Evolutionary conservation across 2,888 invertebrate species (phyloP), one percentile per base, ranked within the genome.

Genomic region (Bellardia pandia): DNA sequence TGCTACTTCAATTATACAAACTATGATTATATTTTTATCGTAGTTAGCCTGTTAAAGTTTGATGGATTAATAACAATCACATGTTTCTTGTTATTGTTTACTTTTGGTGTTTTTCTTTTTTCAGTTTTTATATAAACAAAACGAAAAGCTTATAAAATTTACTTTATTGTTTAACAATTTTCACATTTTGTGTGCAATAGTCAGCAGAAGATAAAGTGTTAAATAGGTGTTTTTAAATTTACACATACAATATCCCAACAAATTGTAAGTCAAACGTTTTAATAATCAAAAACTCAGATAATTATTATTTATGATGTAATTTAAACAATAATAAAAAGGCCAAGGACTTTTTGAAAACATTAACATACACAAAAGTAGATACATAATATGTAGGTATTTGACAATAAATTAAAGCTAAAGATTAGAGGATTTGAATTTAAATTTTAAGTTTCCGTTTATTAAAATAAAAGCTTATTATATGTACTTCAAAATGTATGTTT

Each of bases 41-140:
- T 56, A 33, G 56, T 30, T 13, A 68, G 68, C 45, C 68, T 56
- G 30, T 68, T 33, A 9, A 40, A 51, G 14, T 33, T 60, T 8
- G 11, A 33, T 11, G 3, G 33, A 33, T 56, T 30, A 13, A 51
- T n/a, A 37, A 11, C 40, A 42, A 83, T 83, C 82, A 83, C 82
- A 76, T 83, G 82, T 82, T 83, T 69, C 48, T 69, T 82, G 75
- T 76, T 83, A 76, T 82, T 82, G 82, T 82, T 82, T 82, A 82
- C 51, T 69, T 76, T 74, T 33, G 33, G 40, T 40, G 42, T 68
- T 68, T 56, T 30, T n/a, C 2, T 69, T 58, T 68, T 58, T 62
- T 14, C 42, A 37, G 40, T 78, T 58, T 62, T 33, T 75, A 23
- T 40, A 13, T 40, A 72, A 56, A 72, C 40, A 16, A 37, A 69